These are phyloP conservation scores for Leptocoma aspasia DNA, from an alignment of 2,113 vertebrate genomes.

Conservation along the genomic window DNA sequence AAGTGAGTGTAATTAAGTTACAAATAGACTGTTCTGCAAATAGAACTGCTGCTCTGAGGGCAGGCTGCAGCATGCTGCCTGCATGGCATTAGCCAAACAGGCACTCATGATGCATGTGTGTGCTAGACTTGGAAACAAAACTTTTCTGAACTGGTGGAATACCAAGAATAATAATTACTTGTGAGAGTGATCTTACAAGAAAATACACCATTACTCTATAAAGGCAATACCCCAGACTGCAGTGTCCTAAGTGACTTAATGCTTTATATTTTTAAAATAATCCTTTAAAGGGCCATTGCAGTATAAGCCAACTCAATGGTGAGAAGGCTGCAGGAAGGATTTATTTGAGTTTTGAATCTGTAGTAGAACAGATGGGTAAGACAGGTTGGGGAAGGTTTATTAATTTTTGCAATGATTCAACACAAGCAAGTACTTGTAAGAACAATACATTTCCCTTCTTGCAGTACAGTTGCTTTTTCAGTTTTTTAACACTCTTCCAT, in stretches of 20 bases:
- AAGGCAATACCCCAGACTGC: background rate
- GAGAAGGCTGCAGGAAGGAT: background rate
- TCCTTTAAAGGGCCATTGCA: background rate
- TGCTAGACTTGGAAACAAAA: background rate
- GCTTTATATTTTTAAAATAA: background rate
- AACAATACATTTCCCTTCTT: background rate
- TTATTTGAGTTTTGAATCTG: background rate
- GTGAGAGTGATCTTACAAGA: background rate
- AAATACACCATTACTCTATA: background rate
- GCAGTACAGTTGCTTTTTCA: background rate
- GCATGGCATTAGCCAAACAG: background rate
- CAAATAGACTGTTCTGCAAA: conserved; percentile 1
- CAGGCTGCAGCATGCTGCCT: background rate
- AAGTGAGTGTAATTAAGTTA: conserved; percentile 27
- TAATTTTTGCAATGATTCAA: background rate
- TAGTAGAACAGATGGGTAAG: background rate
- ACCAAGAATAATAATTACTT: background rate
- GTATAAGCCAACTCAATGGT: background rate
- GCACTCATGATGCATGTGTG: background rate
- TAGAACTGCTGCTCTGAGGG: background rate
- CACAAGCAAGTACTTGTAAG: background rate
- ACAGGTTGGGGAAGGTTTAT: background rate
- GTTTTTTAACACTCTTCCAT: background rate
- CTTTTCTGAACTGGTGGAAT: background rate
- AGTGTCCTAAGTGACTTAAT: background rate